phyloP scores from a whole-genome alignment of 2,888 invertebrate genomes.

The Hemithea aestivaria region DNA sequence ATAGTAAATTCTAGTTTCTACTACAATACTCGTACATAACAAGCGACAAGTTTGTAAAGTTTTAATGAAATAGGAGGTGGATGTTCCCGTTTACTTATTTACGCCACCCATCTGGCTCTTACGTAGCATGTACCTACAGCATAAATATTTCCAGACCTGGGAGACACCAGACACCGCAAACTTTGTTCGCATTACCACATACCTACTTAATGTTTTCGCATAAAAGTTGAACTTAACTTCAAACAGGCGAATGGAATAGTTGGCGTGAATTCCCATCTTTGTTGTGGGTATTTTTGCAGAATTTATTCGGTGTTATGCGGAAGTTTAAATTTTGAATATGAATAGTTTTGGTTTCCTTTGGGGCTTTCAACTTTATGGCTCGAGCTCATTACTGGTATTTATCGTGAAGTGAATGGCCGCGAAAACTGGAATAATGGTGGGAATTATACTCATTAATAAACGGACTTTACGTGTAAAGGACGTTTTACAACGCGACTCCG shows the following conservation, averaged over 20 bases:
- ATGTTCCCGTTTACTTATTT: slow-evolving; percentile 19
- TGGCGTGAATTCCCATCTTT: slow-evolving; percentile 33
- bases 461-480: too few relatives aligned
- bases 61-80: slow-evolving; percentile 20
- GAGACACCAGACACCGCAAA: slow-evolving; percentile 15
- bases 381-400: neutral
- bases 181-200: slow-evolving; percentile 20
- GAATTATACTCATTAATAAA: too few relatives aligned
- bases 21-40: slow-evolving; percentile 14
- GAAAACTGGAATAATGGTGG: neutral
- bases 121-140: slow-evolving; percentile 13
- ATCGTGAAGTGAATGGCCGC: too few relatives aligned
- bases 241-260: slow-evolving; percentile 36
- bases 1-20: slow-evolving; percentile 9
- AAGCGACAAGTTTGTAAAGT: slow-evolving; percentile 18
- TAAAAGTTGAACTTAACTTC: slow-evolving; percentile 36
- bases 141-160: slow-evolving; percentile 19
- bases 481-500: too few relatives aligned
- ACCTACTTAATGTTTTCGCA: slow-evolving; percentile 26
- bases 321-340: slow-evolving; percentile 12
- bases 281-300: slow-evolving; percentile 19
- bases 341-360: slow-evolving; percentile 9
- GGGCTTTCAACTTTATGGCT: slow-evolving; percentile 1
- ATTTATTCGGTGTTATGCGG: slow-evolving; percentile 15
- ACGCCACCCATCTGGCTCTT: slow-evolving; percentile 15